Evolutionary conservation across 92 coral and sea anemone species (phyloP).

Genomic region (Hydrozoanthus gracilis): DNA sequence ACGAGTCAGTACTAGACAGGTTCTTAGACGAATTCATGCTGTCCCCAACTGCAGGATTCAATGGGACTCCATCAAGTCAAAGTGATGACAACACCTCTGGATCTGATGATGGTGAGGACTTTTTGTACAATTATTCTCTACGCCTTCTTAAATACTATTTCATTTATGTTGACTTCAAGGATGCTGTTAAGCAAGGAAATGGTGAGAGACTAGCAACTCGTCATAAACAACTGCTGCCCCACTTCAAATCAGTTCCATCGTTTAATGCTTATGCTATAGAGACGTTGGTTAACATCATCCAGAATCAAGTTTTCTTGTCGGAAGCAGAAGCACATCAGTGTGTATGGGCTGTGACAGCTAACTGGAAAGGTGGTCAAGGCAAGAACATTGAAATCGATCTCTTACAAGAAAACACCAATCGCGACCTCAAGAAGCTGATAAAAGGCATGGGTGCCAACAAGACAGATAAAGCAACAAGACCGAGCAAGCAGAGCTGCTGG

Average conservation of each 20-base stretch:
- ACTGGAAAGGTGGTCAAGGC: constrained; percentile 71
- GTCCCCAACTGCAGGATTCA: constrained; percentile 26
- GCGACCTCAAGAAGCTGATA: constrained; percentile 57
- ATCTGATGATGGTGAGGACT: constrained; percentile 41
- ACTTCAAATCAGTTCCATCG: constrained; percentile 55
- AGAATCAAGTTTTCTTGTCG: constrained; percentile 56
- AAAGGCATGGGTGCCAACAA: constrained; percentile 75
- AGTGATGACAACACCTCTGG: constrained; percentile 25
- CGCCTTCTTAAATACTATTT: constrained; percentile 57
- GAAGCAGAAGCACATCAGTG: constrained; percentile 71
- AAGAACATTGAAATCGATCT: constrained; percentile 69
- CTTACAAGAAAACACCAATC: constrained; percentile 69
- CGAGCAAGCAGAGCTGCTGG: constrained; percentile 65
- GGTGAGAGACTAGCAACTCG: constrained; percentile 60
- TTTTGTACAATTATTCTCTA: constrained; percentile 49
- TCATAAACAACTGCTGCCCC: constrained; percentile 64
- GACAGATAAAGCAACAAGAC: constrained; percentile 70
- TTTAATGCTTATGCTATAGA: constrained; percentile 75
- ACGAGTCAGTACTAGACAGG: constrained; percentile 39
- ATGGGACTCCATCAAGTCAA: constrained; percentile 32
- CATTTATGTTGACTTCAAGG: constrained; percentile 47
- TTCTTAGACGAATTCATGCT: constrained; percentile 44
- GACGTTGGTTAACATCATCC: constrained; percentile 61
- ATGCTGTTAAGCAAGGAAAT: constrained; percentile 64
- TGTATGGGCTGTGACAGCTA: constrained; percentile 75